Base-by-base conservation (phyloP, 2,888 invertebrate species). In the Phortica okadai region DNA sequence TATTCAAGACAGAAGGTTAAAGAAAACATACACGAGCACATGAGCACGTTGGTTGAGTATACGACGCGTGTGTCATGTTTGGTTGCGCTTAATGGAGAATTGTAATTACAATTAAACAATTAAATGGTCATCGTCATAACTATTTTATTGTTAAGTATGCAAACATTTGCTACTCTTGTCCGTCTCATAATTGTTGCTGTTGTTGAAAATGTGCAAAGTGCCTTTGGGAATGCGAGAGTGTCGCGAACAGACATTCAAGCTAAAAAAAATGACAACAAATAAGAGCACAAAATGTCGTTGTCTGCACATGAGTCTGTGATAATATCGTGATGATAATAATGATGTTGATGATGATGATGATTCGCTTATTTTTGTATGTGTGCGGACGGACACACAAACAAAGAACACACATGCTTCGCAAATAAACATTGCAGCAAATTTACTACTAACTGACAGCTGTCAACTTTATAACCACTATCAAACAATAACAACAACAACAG, bases 391-490 rank as follows among this genome's bases (percentile, higher is more conserved):
- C 86, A 87, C 88, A 81, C 88, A 87, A 83, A 84, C 85, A 82
- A 85, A 84, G 85, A 33, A 50, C 50, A 50, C 50, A 50, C 14
- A 85, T 87, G 84, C 84, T 85, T 82, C 80, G 85, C 85, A 86
- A 86, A 86, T 88, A 86, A 86, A 86, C 85, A 88, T 87, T 87
- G 84, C 83, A 84, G 83, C 84, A 88, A 69, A 87, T 85, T 88
- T 88, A 87, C 86, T 87, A 79, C 87, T 81, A 87, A 88, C 87
- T 88, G 87, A 86, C 89, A 89, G 87, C 89, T 87, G 87, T 88
- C 87, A 88, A 84, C 88, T 88, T 85, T 87, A 86, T 84, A 83
- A 83, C 89, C 87, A 85, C 83, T 84, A 87, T 83, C 88, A 86
- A 87, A 88, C 86, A 88, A 85, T 50, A 70, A 74, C 74, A 72